These are phyloP conservation scores for Podarcis siculus DNA, from an alignment of 2,797 vertebrate species.

Conservation along the genomic window DNA sequence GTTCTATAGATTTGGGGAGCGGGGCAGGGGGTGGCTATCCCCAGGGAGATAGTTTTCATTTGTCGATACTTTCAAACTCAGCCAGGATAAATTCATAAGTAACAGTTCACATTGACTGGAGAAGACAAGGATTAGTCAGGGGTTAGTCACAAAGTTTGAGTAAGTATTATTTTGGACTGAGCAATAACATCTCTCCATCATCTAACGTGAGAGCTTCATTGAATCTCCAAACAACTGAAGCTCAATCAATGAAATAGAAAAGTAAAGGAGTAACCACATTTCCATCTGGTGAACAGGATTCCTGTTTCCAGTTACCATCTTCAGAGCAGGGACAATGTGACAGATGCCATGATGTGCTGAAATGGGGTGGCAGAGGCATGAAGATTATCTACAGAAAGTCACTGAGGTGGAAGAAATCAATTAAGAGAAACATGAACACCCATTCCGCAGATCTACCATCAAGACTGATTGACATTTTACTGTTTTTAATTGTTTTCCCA, in stretches of 20 bases:
- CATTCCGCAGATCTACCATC: not conserved
- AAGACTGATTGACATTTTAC: slow-evolving; percentile 20
- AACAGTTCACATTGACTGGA: not conserved
- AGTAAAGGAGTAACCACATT: not conserved
- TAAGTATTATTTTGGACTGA: not conserved
- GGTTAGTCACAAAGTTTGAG: not conserved
- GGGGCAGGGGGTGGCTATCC: not conserved
- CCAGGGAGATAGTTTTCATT: slow-evolving; percentile 1
- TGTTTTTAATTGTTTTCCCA: no score
- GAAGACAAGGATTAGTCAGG: not conserved
- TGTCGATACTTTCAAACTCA: not conserved
- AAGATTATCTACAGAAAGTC: slow-evolving; percentile 2
- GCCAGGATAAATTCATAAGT: not conserved
- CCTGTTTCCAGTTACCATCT: not conserved
- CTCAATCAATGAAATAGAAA: not conserved
- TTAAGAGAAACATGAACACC: slow-evolving; percentile 5
- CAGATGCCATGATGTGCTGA: not conserved
- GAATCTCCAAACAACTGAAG: not conserved
- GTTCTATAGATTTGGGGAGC: not conserved
- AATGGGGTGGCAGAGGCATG: not conserved
- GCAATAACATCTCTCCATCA: not conserved
- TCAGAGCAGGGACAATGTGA: slow-evolving; percentile 21
- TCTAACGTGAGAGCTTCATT: not conserved
- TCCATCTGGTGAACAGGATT: not conserved
- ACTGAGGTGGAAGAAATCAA: slow-evolving; percentile 40